Conservation (phyloP, 2,797 vertebrate species). For the Oryzias sinensis region DNA sequence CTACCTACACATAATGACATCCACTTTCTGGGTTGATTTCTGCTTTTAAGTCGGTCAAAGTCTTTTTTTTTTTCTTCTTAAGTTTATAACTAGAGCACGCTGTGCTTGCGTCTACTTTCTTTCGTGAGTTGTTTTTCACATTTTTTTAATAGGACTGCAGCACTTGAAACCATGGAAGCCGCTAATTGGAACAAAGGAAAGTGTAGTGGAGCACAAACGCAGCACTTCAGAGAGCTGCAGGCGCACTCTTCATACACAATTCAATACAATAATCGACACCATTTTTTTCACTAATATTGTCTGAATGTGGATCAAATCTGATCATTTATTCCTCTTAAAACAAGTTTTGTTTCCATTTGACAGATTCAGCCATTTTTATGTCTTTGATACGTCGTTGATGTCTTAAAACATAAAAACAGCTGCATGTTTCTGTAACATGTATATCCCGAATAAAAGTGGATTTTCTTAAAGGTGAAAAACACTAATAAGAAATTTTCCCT, state of each 20-base stretch:
- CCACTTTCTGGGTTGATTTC: not conserved
- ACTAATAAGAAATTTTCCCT: constrained; percentile 72
- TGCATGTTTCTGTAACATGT: constrained; percentile 36
- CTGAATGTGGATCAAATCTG: no score
- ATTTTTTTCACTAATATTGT: no score
- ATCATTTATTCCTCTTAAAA: constrained; percentile 14
- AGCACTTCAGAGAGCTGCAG: constrained; percentile 8
- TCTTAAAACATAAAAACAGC: constrained; percentile 21
- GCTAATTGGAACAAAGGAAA: constrained; percentile 46
- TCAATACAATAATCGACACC: constrained; percentile 15
- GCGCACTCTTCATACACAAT: constrained; percentile 22
- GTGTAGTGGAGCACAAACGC: constrained; percentile 7
- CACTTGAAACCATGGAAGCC: constrained; percentile 20
- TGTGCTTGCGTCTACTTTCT: not conserved
- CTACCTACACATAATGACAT: not conserved
- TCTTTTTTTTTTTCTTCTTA: not conserved
- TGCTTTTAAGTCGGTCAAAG: not conserved
- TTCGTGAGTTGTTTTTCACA: constrained; percentile 6
- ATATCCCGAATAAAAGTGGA: constrained; percentile 47
- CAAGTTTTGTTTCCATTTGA: constrained; percentile 12
- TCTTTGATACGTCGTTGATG: constrained; percentile 7
- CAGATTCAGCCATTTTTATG: constrained; percentile 16
- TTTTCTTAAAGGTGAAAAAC: constrained; percentile 65
- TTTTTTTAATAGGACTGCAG: constrained; percentile 17
- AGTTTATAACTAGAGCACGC: not conserved